Evolutionary conservation across 2,888 invertebrate genomes (phyloP).

Genomic region (Cerastis leucographa): DNA sequence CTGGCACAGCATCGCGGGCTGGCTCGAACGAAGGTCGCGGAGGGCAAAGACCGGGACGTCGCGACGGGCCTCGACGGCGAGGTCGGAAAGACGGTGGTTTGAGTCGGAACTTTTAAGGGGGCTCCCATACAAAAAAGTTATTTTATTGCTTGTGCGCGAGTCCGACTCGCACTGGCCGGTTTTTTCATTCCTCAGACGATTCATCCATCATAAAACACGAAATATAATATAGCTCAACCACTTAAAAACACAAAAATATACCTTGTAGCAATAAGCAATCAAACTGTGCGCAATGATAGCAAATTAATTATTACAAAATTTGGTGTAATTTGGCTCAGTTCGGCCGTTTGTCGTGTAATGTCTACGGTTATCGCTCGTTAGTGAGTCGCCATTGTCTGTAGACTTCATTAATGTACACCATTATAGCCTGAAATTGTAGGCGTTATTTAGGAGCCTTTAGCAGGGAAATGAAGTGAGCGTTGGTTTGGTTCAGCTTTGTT

Average conservation of each 20-base stretch:
- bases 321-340: slow-evolving; percentile 64
- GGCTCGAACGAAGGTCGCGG: no score
- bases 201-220: background rate
- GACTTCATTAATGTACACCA: slow-evolving; percentile 71
- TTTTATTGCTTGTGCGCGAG: no score
- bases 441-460: slow-evolving; percentile 54
- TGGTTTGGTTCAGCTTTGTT: slow-evolving; percentile 17
- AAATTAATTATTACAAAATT: slow-evolving; percentile 69
- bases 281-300: slow-evolving; percentile 51
- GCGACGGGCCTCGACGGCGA: no score
- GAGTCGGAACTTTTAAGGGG: no score
- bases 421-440: slow-evolving; percentile 60
- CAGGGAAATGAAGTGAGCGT: slow-evolving; percentile 35
- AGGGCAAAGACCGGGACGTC: no score
- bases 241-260: slow-evolving; percentile 16
- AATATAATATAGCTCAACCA: background rate
- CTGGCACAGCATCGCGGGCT: no score
- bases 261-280: slow-evolving; percentile 40
- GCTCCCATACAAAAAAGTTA: no score
- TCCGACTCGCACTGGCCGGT: no score
- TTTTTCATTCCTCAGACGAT: background rate
- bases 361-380: slow-evolving; percentile 75
- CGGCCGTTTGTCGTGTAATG: slow-evolving; percentile 71
- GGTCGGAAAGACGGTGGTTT: no score
- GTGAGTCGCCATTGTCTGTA: slow-evolving; percentile 70